Evolutionary conservation across 1,140 invertebrate species (phyloP), one percentile per base, ranked within the genome.

Genomic region (Drosophila novamexicana): DNA sequence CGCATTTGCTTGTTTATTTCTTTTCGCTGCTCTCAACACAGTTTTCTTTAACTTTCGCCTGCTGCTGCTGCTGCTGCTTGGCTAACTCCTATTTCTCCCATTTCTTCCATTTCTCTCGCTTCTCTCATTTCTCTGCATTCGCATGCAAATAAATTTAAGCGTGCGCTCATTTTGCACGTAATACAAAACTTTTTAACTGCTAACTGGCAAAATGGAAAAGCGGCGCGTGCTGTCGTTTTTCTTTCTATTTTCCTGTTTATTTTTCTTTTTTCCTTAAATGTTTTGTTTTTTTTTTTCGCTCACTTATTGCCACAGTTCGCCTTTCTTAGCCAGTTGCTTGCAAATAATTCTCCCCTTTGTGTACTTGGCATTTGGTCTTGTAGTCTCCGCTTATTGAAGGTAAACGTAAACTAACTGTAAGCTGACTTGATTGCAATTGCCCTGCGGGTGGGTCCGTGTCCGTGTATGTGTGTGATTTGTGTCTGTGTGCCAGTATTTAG

Each of bases 101-200:
- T 56, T 49, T n/a, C 37, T 6, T 34, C 14, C 18, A 18, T 56
- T 49, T 22, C 14, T 32, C 32, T 36, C 14, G 42, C 10, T 12
- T 54, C n/a, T 54, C 9, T 22, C 12, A n/a, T 54, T 10, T 29
- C 18, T 53, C 42, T 47, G 16, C 42, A 53, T 56, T 61, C 67
- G 44, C 59, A 62, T 78, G 64, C 42, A 68, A 79, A 79, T 81
- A 81, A 82, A 81, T 82, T 81, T 78, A 69, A 79, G 72, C 61
- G 39, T 79, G 68, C 68, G 58, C 80, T 67, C 73, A 83, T 84
- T 84, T 80, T 70, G 81, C 81, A 85, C 77, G 81, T 85, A 85
- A 80, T 85, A 77, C 77, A 71, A 72, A 84, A 74, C 67, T 83
- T 83, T 79, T 72, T 76, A 73, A 72, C 80, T 69, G 77, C 59